Conservation (phyloP, 2,797 vertebrate genomes). For the Heterohyrax brucei region DNA sequence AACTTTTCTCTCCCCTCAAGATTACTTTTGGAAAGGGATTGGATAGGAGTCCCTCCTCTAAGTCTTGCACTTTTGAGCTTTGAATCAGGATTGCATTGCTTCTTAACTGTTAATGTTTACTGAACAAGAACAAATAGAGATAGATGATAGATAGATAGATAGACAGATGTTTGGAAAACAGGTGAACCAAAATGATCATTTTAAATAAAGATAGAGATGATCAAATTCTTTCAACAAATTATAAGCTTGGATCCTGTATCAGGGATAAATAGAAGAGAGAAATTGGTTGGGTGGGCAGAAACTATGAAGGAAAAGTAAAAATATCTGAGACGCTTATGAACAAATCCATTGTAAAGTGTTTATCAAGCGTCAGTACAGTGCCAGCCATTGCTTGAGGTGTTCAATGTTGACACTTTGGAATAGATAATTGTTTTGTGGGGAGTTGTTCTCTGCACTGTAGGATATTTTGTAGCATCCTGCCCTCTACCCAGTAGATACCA, state of each 20-base stretch:
- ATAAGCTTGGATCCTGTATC: background rate
- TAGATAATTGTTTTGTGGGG: background rate
- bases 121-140: background rate
- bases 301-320: background rate
- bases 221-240: background rate
- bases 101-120: background rate
- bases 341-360: background rate
- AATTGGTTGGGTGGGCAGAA: background rate
- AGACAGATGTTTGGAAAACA: background rate
- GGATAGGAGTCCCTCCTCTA: background rate
- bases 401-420: background rate
- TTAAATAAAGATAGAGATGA: background rate
- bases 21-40: constrained; percentile 30
- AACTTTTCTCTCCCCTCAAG: constrained; percentile 49
- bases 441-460: background rate
- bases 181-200: background rate
- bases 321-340: background rate
- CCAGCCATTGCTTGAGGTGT: background rate
- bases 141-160: background rate
- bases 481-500: background rate
- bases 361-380: background rate
- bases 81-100: background rate
- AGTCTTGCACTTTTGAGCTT: constrained; percentile 1
- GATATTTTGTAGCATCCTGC: background rate
- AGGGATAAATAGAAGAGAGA: background rate